Conservation (phyloP, 2,113 vertebrate genomes). For the Salminus brasiliensis region DNA sequence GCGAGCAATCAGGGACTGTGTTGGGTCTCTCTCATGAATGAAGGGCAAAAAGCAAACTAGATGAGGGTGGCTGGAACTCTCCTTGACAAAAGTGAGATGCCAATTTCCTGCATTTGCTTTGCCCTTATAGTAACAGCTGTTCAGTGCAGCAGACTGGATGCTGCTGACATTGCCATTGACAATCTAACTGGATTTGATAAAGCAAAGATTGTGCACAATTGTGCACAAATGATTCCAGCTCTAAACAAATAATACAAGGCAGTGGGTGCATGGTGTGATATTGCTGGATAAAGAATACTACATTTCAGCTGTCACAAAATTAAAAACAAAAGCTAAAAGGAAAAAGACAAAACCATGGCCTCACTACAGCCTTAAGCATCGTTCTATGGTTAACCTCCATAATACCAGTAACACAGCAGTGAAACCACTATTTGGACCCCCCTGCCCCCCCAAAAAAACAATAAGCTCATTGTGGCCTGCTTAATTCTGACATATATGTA, state of each 20-base stretch:
- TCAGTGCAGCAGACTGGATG: slow-evolving; percentile 62
- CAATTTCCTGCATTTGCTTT: slow-evolving; percentile 66
- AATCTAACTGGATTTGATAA: slow-evolving; percentile 19
- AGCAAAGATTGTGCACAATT: background rate
- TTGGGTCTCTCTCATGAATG: slow-evolving; percentile 56
- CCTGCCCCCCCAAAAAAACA: no score
- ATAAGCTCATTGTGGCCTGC: slow-evolving; percentile 70
- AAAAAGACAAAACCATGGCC: no score
- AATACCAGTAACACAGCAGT: background rate
- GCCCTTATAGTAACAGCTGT: slow-evolving; percentile 56
- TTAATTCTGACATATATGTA: slow-evolving; percentile 63
- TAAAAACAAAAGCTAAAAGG: no score
- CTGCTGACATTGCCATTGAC: slow-evolving; percentile 51
- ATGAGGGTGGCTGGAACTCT: slow-evolving; percentile 61
- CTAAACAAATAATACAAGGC: background rate
- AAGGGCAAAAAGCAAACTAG: slow-evolving; percentile 25
- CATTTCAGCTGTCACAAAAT: no score
- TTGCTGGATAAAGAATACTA: no score
- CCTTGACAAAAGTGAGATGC: slow-evolving; percentile 56
- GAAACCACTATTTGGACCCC: background rate
- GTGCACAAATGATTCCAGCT: background rate
- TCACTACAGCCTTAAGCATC: background rate
- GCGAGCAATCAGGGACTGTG: slow-evolving; percentile 60
- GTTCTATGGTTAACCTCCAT: background rate
- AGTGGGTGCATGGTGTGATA: background rate